Evolutionary conservation across 2,888 invertebrate species (phyloP).

Genomic region (Yponomeuta sedellus): DNA sequence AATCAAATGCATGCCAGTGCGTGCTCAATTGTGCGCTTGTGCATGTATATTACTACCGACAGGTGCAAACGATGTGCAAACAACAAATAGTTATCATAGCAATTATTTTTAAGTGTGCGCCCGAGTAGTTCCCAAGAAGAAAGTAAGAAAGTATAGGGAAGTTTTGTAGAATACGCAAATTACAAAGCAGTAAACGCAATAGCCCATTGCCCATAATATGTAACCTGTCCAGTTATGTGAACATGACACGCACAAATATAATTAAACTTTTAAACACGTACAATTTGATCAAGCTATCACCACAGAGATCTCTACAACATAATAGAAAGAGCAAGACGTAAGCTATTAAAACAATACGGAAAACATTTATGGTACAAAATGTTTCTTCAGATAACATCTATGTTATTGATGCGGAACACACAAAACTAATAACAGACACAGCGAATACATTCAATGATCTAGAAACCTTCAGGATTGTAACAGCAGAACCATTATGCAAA

Average conservation of each 20-base stretch:
- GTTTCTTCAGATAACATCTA: slow-evolving; percentile 24
- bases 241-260: slow-evolving; percentile 6
- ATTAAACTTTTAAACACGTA: not conserved
- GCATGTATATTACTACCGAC: not conserved
- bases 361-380: slow-evolving; percentile 29
- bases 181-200: not conserved
- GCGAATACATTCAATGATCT: not conserved
- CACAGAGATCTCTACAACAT: slow-evolving; percentile 4
- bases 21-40: not conserved
- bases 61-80: not conserved
- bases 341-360: slow-evolving; percentile 29
- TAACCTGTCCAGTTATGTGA: slow-evolving; percentile 3
- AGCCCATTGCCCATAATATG: not conserved
- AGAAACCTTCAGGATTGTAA: not conserved
- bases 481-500: not conserved
- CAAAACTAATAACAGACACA: slow-evolving; percentile 15
- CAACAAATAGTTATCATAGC: not conserved
- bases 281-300: not conserved
- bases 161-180: not conserved
- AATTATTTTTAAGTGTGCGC: not conserved
- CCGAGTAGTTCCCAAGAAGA: not conserved
- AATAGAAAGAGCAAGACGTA: slow-evolving; percentile 6
- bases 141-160: slow-evolving; percentile 6
- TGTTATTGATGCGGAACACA: slow-evolving; percentile 12
- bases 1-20: slow-evolving; percentile 6